Base-by-base conservation (phyloP, 2,113 vertebrate genomes). In the Atrichornis clamosus region DNA sequence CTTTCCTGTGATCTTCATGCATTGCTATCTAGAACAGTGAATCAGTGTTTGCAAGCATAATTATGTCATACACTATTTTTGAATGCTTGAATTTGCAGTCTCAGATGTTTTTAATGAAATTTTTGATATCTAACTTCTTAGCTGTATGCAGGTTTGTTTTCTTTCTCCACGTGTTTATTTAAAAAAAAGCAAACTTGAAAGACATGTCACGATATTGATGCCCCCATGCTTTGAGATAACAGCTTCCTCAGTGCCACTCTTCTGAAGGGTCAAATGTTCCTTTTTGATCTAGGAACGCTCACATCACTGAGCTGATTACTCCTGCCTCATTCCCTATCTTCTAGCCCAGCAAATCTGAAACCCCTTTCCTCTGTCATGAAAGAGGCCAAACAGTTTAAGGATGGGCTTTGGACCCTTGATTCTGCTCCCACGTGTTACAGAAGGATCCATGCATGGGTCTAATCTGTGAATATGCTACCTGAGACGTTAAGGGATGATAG, bases 1-100 rank as follows among this genome's bases (percentile, higher is more conserved):
- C 86, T 92, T 80, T 52, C 44, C 73, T 74, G 44, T 75, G 73
- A 78, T 95, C 91, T 84, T 91, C 91, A 72, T 87, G 84, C 56
- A 70, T 87, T 72, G 60, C 56, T 81, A 67, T 94, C 75, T 94
- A 4, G 70, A 94, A 10, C 35, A 76, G 67, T 56, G 58, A 86
- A 63, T 89, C 88, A 50, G 42, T 80, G 86, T 73, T 90, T 74
- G 59, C 75, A 56, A 91, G 86, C 19, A 10, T 75, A 68, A 82
- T 94, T 91, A 33, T 84, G 44, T 67, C 7, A 2, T 74, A 14
- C 4, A 5, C 64, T 70, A 2, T 72, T 78, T 78, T 50, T 67
- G 16, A 86, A 44, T 88, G 55, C 59, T 74, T 67, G 50, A 39
- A 44, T 92, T 72, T 87, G 67, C 64, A 56, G 1, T 35, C 3